Conservation (phyloP, 2,888 invertebrate species). For the Tenthredo mesomela region DNA sequence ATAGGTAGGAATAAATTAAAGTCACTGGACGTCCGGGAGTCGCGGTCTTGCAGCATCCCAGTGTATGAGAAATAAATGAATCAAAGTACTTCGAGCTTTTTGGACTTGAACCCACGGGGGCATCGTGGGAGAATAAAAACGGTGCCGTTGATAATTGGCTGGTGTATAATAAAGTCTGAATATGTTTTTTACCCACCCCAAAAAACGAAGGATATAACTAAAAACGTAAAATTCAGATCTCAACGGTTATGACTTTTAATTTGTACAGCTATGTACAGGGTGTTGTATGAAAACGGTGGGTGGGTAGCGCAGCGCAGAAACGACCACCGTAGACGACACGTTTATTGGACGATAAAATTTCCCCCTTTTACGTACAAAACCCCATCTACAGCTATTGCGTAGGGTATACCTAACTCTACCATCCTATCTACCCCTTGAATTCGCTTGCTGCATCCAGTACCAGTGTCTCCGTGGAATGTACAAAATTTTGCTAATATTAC, state of each 20-base stretch:
- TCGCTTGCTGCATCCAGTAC: slow-evolving; percentile 40
- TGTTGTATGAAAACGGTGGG: slow-evolving; percentile 37
- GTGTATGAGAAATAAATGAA: slow-evolving; percentile 13
- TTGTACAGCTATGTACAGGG: slow-evolving; percentile 38
- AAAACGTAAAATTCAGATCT: slow-evolving; percentile 36
- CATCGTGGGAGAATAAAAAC: not conserved
- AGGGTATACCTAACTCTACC: slow-evolving; percentile 13
- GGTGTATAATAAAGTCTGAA: not conserved
- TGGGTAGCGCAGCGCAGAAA: slow-evolving; percentile 50
- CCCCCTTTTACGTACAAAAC: slow-evolving; percentile 58
- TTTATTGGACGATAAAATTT: slow-evolving; percentile 75
- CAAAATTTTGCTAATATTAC: slow-evolving; percentile 72
- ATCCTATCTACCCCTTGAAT: slow-evolving; percentile 20
- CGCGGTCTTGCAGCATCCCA: not conserved
- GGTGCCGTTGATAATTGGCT: slow-evolving; percentile 28
- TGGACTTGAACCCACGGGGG: not conserved
- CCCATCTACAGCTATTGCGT: slow-evolving; percentile 37
- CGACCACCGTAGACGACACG: slow-evolving; percentile 71
- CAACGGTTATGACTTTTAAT: slow-evolving; percentile 44
- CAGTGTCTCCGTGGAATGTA: slow-evolving; percentile 69
- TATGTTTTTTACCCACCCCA: not conserved
- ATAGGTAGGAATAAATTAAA: slow-evolving; percentile 21
- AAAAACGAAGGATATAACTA: slow-evolving; percentile 6
- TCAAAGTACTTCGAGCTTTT: not conserved
- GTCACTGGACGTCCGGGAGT: not conserved